Evolutionary conservation across 2,113 vertebrate species (phyloP), one percentile per base, ranked within the genome.

Genomic region (Rhea americana): DNA sequence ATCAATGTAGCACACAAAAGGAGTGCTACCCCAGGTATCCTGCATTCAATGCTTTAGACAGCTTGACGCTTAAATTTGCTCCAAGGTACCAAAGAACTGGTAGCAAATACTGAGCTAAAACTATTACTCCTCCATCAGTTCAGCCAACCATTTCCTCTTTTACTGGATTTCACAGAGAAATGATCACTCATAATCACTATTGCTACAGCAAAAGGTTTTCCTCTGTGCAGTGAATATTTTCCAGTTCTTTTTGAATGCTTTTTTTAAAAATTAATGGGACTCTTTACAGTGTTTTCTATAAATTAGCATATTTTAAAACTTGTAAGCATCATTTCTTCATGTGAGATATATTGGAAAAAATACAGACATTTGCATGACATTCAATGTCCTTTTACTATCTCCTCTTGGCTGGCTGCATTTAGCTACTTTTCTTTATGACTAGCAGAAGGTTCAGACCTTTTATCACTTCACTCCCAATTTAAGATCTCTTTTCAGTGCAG

Each of bases 361-460:
- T 62, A 39, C 51, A 87, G 83, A 51, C 7, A 79, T 73, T 62
- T 92, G n/a, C 75, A 50, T 76, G 86, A 61, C 62, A 82, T 79
- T 85, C 68, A 47, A 25, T 66, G 63, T 80, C 67, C 62, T 79
- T 86, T 70, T 76, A 32, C 20, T 53, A 21, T 78, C 45, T 79
- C 2, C 30, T 70, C 35, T 79, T 90, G 66, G 43, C 70, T 93
- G 56, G 11, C 47, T 93, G 77, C n/a, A 6, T 87, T 90, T 56
- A 66, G 70, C 58, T 68, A 17, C 51, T 63, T 90, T 95, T 88
- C 82, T 81, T 95, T 91, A 92, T 74, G 87, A 71, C 79, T 88
- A 7, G 21, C 51, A 26, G 65, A 75, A 88, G 28, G 19, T 84
- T 90, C 86, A 86, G 74, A 56, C 48, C 68, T 90, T 94, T 94